Evolutionary conservation across 2,888 invertebrate genomes (phyloP).

Genomic region (Mythimna impura): DNA sequence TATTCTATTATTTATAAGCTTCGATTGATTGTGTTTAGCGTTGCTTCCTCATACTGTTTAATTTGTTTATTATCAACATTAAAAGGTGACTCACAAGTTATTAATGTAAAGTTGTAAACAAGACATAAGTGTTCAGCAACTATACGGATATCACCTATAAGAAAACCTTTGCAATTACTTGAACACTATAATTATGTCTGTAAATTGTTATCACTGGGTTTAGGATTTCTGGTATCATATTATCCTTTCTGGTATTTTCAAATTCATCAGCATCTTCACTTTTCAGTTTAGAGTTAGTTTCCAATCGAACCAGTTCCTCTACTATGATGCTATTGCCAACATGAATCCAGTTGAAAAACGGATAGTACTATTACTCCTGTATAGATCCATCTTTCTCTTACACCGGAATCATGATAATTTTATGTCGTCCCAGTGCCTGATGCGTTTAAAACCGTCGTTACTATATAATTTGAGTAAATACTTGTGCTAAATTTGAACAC

Average conservation of each 20-base stretch:
- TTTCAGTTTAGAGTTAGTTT: background rate
- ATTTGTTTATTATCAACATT: conserved; percentile 3
- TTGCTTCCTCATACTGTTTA: conserved; percentile 14
- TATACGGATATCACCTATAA: background rate
- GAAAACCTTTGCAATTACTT: background rate
- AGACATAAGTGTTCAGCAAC: background rate
- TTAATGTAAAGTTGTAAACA: conserved; percentile 2
- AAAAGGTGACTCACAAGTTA: conserved; percentile 19
- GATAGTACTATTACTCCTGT: too few relatives aligned
- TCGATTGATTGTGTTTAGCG: too few relatives aligned
- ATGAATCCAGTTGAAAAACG: too few relatives aligned
- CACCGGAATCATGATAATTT: too few relatives aligned
- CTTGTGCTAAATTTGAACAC: conserved; percentile 46
- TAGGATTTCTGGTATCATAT: too few relatives aligned
- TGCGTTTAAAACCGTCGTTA: background rate
- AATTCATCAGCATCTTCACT: background rate
- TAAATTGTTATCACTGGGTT: too few relatives aligned
- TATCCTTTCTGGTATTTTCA: background rate
- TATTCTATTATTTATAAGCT: background rate
- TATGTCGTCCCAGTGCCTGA: too few relatives aligned
- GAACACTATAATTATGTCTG: background rate
- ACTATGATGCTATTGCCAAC: too few relatives aligned
- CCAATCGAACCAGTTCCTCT: too few relatives aligned
- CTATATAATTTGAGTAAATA: conserved; percentile 1
- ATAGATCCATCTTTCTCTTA: too few relatives aligned